Evolutionary conservation across 1,140 invertebrate genomes (phyloP).

Genomic region (Augochlora pura): DNA sequence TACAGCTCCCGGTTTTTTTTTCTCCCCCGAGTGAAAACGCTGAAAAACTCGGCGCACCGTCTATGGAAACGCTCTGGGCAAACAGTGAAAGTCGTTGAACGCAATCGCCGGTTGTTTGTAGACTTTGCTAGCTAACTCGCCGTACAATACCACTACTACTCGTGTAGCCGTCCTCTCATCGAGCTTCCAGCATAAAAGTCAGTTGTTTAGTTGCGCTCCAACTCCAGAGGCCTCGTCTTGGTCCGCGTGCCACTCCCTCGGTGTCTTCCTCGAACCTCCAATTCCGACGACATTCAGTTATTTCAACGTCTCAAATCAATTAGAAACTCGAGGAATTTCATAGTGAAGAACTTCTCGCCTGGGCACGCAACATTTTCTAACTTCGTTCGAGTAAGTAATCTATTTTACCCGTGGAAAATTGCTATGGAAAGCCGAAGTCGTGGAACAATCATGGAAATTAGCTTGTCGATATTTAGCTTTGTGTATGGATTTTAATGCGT

Average conservation of each 20-base stretch:
- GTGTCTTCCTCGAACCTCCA: not conserved
- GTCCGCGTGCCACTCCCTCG: constrained; percentile 30
- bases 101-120: constrained; percentile 41
- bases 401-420: not conserved
- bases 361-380: not conserved
- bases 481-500: no score
- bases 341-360: not conserved
- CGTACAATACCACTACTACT: constrained; percentile 59
- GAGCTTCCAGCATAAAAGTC: constrained; percentile 67
- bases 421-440: not conserved
- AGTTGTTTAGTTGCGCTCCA: constrained; percentile 69
- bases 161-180: constrained; percentile 52
- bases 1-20: constrained; percentile 12
- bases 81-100: constrained; percentile 67
- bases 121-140: constrained; percentile 52
- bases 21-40: constrained; percentile 3
- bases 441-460: no score
- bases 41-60: constrained; percentile 25
- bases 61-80: not conserved
- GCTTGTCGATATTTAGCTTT: no score
- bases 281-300: not conserved
- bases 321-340: not conserved
- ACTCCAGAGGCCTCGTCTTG: constrained; percentile 51
- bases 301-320: not conserved
- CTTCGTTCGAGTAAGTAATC: constrained; percentile 3